phyloP scores from a whole-genome alignment of 2,888 invertebrate species.

The Leistus spinibarbis region DNA sequence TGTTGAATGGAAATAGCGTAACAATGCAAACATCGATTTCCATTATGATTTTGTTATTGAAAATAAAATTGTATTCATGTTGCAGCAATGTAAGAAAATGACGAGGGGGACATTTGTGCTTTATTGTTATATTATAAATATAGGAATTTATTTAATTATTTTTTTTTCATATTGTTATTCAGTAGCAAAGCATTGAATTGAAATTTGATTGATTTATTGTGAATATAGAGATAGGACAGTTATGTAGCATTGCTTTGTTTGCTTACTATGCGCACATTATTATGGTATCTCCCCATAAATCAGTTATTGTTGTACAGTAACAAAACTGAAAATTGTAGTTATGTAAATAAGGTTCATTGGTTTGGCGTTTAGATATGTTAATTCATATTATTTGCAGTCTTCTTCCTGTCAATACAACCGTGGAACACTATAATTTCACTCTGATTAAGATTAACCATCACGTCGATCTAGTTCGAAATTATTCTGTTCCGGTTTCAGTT shows the following conservation, averaged over 20 bases:
- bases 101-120: neutral
- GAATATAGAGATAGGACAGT: neutral
- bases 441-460: no score
- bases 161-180: no score
- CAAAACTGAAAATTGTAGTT: neutral
- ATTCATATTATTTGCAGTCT: neutral
- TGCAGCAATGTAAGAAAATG: neutral
- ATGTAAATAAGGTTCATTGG: neutral
- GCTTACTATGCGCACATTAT: neutral
- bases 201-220: neutral
- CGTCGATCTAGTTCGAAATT: no score
- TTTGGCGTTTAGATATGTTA: neutral
- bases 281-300: neutral
- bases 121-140: neutral
- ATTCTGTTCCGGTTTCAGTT: no score
- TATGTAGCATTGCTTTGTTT: neutral
- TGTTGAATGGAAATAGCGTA: constrained; percentile 35
- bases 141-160: neutral
- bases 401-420: neutral
- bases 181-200: neutral
- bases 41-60: constrained; percentile 34
- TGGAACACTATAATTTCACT: no score
- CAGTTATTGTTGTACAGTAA: neutral
- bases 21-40: constrained; percentile 34
- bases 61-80: neutral